Evolutionary conservation across 2,888 invertebrate species (phyloP).

Genomic region (Ennomos quercinarius): DNA sequence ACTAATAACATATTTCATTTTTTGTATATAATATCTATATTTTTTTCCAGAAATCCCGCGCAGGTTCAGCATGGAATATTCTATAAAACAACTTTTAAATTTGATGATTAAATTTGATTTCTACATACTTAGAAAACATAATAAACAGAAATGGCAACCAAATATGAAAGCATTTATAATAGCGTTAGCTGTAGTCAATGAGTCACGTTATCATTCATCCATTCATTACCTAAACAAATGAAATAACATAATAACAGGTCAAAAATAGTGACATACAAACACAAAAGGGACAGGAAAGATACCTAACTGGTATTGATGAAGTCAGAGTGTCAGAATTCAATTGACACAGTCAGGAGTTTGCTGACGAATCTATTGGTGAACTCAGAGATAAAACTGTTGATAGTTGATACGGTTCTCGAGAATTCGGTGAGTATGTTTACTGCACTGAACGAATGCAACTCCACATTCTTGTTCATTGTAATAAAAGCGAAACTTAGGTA

Average conservation of each 20-base stretch:
- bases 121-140: too few species aligned
- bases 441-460: slow-evolving; percentile 5
- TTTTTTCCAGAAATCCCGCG: too few species aligned
- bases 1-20: too few species aligned
- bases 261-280: slow-evolving; percentile 49
- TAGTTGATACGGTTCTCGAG: slow-evolving; percentile 19
- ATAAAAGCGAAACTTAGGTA: background rate
- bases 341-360: slow-evolving; percentile 38
- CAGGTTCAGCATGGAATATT: too few species aligned
- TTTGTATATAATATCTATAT: too few species aligned
- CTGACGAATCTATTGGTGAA: slow-evolving; percentile 21
- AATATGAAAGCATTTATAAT: background rate
- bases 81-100: too few species aligned
- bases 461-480: background rate
- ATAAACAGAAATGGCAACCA: background rate
- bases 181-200: slow-evolving; percentile 30
- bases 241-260: slow-evolving; percentile 41
- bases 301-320: slow-evolving; percentile 52
- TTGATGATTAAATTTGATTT: too few species aligned
- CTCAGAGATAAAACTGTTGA: slow-evolving; percentile 19
- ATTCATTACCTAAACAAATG: slow-evolving; percentile 40
- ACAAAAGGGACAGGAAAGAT: slow-evolving; percentile 51
- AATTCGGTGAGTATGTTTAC: slow-evolving; percentile 9
- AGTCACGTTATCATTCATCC: slow-evolving; percentile 28
- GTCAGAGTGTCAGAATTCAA: slow-evolving; percentile 44